A percentile compares a stretch with the other conserved stretches of the same genome.
Conservation (phyloP, 2,888 invertebrate genomes). For the Drosophila rubida region DNA sequence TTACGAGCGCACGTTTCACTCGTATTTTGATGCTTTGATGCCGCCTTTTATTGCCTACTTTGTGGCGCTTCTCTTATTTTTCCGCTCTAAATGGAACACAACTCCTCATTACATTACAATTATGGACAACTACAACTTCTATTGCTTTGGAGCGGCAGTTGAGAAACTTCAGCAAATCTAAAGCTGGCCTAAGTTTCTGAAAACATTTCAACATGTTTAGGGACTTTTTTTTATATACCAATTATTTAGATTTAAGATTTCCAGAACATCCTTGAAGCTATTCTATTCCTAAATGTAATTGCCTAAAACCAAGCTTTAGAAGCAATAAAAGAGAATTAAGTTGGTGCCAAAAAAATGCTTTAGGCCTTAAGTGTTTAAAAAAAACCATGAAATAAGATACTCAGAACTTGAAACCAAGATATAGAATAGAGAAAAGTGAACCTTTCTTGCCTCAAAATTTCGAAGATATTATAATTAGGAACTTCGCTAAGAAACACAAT, state of each 20-base stretch:
- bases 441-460: no score
- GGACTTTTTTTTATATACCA: not conserved
- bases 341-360: no score
- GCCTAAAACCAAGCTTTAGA: not conserved
- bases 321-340: not conserved
- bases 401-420: no score
- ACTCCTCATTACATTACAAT: constrained; percentile 11
- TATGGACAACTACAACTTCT: constrained; percentile 4
- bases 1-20: constrained; percentile 53
- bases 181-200: not conserved
- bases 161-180: not conserved
- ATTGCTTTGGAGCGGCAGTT: not conserved
- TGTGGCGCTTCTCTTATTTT: constrained; percentile 35
- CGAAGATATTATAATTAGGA: no score
- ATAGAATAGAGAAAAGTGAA: no score
- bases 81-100: constrained; percentile 4
- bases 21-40: constrained; percentile 28
- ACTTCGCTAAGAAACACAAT: no score
- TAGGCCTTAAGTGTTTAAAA: not conserved
- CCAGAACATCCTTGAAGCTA: not conserved
- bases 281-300: not conserved
- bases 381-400: no score
- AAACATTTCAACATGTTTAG: not conserved
- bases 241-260: not conserved
- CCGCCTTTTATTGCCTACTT: constrained; percentile 69